These are phyloP conservation scores for Galaxias olidus DNA, from an alignment of 2,797 vertebrate species.

Conservation along the genomic window DNA sequence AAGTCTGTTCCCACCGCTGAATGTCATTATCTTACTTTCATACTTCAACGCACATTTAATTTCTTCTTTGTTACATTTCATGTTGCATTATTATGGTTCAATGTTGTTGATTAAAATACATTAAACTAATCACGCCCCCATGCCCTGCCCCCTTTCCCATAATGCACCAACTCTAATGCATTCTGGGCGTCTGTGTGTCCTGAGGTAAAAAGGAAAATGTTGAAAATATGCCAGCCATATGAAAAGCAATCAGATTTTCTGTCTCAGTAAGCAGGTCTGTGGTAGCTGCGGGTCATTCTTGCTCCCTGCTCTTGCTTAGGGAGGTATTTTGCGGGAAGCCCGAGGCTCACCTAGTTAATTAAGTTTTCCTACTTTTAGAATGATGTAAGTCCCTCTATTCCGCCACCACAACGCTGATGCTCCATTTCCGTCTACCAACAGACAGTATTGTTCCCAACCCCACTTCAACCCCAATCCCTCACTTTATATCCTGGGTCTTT, in stretches of 20 bases:
- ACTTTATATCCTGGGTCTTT: too few relatives aligned
- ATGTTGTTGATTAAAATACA: slow-evolving; percentile 73
- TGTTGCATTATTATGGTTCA: slow-evolving; percentile 69
- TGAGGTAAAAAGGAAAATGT: slow-evolving; percentile 73
- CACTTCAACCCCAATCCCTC: background rate
- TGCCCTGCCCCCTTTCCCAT: slow-evolving; percentile 50
- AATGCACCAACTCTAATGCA: slow-evolving; percentile 65
- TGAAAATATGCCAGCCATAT: slow-evolving; percentile 72
- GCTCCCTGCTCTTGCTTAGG: slow-evolving; percentile 63
- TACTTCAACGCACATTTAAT: slow-evolving; percentile 71
- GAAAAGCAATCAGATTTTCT: slow-evolving; percentile 85
- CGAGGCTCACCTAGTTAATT: slow-evolving; percentile 72
- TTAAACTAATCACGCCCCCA: slow-evolving; percentile 69
- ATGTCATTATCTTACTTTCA: slow-evolving; percentile 65
- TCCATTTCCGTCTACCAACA: slow-evolving; percentile 29
- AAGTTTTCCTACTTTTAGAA: slow-evolving; percentile 62
- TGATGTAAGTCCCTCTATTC: slow-evolving; percentile 60
- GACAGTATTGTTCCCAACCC: slow-evolving; percentile 37
- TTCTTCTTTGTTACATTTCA: slow-evolving; percentile 61
- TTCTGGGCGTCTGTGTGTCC: slow-evolving; percentile 72
- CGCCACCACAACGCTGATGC: slow-evolving; percentile 52
- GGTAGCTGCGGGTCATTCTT: slow-evolving; percentile 70
- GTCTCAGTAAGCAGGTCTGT: slow-evolving; percentile 81
- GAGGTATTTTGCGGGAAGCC: slow-evolving; percentile 67
- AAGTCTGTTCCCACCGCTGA: slow-evolving; percentile 61